Evolutionary conservation across 2,797 vertebrate genomes (phyloP).

Genomic region (Hydrolagus colliei): DNA sequence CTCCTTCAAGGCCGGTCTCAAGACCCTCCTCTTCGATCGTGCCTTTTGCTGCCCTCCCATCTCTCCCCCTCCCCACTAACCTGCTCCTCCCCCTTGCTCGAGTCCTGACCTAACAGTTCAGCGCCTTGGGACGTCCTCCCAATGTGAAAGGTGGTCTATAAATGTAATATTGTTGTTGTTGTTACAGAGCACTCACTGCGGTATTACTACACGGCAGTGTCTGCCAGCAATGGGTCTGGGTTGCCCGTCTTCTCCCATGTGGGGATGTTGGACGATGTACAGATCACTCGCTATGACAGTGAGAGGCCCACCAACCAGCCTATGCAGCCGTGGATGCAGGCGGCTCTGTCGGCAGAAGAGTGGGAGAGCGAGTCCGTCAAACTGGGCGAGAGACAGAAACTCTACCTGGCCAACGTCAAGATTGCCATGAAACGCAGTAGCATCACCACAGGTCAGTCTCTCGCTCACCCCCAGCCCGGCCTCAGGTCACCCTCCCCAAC

Average conservation of each 20-base stretch:
- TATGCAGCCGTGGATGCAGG: neutral
- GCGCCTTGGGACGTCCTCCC: too few species aligned
- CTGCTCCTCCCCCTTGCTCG: too few species aligned
- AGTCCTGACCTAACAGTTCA: too few species aligned
- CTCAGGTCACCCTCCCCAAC: neutral
- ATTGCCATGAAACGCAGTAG: neutral
- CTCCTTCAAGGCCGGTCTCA: too few species aligned
- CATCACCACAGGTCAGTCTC: neutral
- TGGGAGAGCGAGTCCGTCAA: neutral
- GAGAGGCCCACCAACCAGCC: neutral
- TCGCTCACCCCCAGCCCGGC: too few species aligned
- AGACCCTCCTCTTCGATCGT: too few species aligned
- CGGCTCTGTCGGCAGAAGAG: too few species aligned
- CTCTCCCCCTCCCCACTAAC: too few species aligned
- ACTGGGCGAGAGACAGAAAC: neutral
- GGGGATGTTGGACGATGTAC: neutral
- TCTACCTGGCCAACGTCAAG: neutral
- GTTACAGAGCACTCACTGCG: neutral
- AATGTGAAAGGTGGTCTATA: too few species aligned
- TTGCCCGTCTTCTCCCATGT: neutral
- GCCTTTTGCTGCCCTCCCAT: too few species aligned
- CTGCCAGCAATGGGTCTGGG: neutral
- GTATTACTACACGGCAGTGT: neutral
- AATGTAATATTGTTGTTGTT: neutral
- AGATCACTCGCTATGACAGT: constrained; percentile 7